A percentile compares a stretch with the other conserved stretches of the same genome.
These are phyloP conservation scores for Charadrius vociferus DNA, from an alignment of 2,113 vertebrate species.

Conservation along the genomic window DNA sequence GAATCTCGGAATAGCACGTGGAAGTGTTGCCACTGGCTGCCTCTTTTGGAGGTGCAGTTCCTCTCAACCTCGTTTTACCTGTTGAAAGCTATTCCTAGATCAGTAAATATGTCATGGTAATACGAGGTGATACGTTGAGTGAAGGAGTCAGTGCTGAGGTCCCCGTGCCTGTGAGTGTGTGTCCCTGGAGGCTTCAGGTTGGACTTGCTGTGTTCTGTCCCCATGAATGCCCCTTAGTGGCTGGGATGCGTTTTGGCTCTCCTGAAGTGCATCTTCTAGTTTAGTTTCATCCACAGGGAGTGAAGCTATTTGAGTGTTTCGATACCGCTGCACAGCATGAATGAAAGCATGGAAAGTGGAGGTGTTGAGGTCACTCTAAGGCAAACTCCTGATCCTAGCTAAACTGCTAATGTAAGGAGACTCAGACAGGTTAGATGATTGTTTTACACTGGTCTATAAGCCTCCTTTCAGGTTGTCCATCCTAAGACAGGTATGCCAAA, in stretches of 20 bases:
- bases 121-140: not conserved
- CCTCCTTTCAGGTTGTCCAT: not conserved
- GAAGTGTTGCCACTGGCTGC: not conserved
- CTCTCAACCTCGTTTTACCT: not conserved
- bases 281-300: not conserved
- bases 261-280: not conserved
- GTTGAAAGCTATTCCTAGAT: not conserved
- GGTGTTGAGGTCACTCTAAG: not conserved
- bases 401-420: not conserved
- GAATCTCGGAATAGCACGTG: not conserved
- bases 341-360: not conserved
- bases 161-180: fast-evolving
- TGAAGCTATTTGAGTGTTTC: not conserved
- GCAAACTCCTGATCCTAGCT: not conserved
- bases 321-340: not conserved
- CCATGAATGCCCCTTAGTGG: not conserved
- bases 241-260: not conserved
- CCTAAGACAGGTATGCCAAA: not conserved
- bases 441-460: not conserved
- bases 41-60: not conserved
- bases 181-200: not conserved
- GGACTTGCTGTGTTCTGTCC: not conserved
- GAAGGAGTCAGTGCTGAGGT: not conserved
- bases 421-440: not conserved
- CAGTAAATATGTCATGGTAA: not conserved